These are phyloP conservation scores for Parnassius glacialis DNA, from an alignment of 2,888 invertebrate species.

Conservation along the genomic window DNA sequence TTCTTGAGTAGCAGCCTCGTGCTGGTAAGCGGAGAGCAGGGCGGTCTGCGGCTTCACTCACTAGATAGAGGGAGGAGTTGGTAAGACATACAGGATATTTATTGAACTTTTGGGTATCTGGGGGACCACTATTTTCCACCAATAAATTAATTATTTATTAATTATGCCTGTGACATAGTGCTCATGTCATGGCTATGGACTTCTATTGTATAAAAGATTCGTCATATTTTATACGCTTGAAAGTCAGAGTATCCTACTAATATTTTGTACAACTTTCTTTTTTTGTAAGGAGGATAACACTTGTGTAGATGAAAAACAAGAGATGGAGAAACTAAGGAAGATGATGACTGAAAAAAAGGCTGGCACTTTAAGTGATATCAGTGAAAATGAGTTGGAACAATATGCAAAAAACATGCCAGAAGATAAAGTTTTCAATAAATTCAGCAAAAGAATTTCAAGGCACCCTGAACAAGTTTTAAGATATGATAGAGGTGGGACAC, in stretches of 20 bases:
- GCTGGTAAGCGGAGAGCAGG: no score
- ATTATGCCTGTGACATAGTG: no score
- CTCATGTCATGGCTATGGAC: no score
- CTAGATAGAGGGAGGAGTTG: no score
- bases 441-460: conserved; percentile 84
- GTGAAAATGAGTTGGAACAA: conserved; percentile 85
- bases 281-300: conserved; percentile 51
- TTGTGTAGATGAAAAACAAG: conserved; percentile 73
- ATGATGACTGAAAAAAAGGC: conserved; percentile 80
- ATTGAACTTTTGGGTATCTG: no score
- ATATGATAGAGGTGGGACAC: conserved; percentile 88
- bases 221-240: background rate
- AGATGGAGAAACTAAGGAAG: conserved; percentile 67
- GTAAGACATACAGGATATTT: no score
- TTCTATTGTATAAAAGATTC: no score
- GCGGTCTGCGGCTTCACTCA: no score
- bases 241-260: background rate
- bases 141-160: no score
- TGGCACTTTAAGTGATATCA: conserved; percentile 82
- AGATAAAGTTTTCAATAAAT: conserved; percentile 90
- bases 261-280: conserved; percentile 21
- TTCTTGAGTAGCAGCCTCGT: no score
- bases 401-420: conserved; percentile 82
- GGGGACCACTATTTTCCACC: no score
- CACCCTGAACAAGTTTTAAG: conserved; percentile 91